These are phyloP conservation scores for Remorina albescens DNA, from an alignment of 2,797 vertebrate species.

Conservation along the genomic window DNA sequence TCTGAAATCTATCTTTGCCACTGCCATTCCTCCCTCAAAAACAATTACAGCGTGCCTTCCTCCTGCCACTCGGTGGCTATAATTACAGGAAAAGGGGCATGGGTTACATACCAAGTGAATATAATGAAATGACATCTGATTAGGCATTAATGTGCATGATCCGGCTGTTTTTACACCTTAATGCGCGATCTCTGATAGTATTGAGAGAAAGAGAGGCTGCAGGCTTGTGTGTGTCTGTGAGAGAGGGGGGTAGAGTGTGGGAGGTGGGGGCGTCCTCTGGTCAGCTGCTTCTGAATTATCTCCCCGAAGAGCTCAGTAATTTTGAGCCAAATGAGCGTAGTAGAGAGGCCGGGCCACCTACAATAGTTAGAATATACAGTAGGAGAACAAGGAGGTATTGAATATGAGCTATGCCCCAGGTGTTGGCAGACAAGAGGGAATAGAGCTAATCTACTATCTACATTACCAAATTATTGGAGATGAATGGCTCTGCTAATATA, in stretches of 20 bases:
- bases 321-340: slow-evolving; percentile 74
- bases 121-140: slow-evolving; percentile 73
- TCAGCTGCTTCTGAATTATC: slow-evolving; percentile 64
- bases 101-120: slow-evolving; percentile 73
- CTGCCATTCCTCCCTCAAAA: slow-evolving; percentile 75
- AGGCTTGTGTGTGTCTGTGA: slow-evolving; percentile 10
- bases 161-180: slow-evolving; percentile 67
- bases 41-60: slow-evolving; percentile 78
- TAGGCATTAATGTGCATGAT: slow-evolving; percentile 73
- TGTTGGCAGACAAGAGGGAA: slow-evolving; percentile 77
- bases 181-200: slow-evolving; percentile 57
- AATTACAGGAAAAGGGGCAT: slow-evolving; percentile 79
- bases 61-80: slow-evolving; percentile 69
- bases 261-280: slow-evolving; percentile 50
- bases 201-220: slow-evolving; percentile 33
- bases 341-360: slow-evolving; percentile 72
- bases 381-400: slow-evolving; percentile 74
- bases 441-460: slow-evolving; percentile 84
- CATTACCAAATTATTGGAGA: slow-evolving; percentile 86
- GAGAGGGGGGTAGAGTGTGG: background rate
- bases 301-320: slow-evolving; percentile 64
- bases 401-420: slow-evolving; percentile 74
- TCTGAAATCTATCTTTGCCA: slow-evolving; percentile 90
- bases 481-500: slow-evolving; percentile 86
- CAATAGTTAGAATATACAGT: slow-evolving; percentile 65